phyloP scores from a whole-genome alignment of 2,888 invertebrate genomes.

The Acanthopleura granulata region DNA sequence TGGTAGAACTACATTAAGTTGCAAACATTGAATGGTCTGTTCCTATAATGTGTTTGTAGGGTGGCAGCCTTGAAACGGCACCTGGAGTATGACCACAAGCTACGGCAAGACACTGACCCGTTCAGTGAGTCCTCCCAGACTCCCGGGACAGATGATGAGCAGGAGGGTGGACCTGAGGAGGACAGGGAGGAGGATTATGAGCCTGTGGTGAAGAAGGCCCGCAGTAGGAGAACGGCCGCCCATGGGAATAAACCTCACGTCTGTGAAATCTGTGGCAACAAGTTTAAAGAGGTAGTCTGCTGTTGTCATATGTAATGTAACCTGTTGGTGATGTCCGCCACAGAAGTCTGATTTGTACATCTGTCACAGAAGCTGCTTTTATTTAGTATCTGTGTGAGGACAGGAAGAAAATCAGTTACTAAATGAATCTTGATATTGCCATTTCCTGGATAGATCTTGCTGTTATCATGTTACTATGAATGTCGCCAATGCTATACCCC shows the following conservation, averaged over 20 bases:
- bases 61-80: slow-evolving; percentile 62
- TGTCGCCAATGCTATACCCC: no score
- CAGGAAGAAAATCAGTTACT: no score
- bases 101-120: no score
- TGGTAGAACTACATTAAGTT: no score
- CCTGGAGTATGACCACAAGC: slow-evolving; percentile 51
- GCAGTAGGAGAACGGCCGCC: slow-evolving; percentile 20
- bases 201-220: slow-evolving; percentile 24
- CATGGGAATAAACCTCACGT: slow-evolving; percentile 36
- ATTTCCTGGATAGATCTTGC: no score
- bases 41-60: slow-evolving; percentile 34
- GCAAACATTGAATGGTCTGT: not conserved
- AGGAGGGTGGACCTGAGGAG: slow-evolving; percentile 29
- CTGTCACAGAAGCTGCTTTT: no score
- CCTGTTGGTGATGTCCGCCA: no score
- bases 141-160: slow-evolving; percentile 24
- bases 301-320: no score
- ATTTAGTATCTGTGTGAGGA: no score
- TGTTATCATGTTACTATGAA: no score
- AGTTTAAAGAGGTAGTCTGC: slow-evolving; percentile 40
- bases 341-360: no score
- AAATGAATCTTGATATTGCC: no score
- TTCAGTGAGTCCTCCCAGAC: not conserved
- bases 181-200: slow-evolving; percentile 35
- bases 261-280: slow-evolving; percentile 50